Conservation (phyloP, 2,888 invertebrate species). For the Aplocera efformata region DNA sequence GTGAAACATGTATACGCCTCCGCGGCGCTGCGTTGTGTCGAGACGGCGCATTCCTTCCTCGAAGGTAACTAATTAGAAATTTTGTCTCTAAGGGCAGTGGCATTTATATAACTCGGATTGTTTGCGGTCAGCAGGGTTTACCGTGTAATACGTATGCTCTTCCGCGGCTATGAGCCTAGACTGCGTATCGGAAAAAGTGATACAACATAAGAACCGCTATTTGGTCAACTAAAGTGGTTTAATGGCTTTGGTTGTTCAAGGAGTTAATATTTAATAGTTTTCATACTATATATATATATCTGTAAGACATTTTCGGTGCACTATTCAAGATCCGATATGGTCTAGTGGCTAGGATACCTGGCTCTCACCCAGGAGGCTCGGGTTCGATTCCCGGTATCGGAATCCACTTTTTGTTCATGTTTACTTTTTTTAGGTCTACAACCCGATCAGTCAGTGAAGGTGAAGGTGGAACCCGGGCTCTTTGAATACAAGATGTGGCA, state of each 20-base stretch:
- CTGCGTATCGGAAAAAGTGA: no score
- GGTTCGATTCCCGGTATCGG: slow-evolving; percentile 75
- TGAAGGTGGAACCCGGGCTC: slow-evolving; percentile 92
- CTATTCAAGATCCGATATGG: slow-evolving; percentile 60
- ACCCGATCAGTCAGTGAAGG: slow-evolving; percentile 79
- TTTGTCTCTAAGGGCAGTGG: no score
- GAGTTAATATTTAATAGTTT: no score
- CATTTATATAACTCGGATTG: no score
- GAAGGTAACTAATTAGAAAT: no score
- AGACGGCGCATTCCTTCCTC: slow-evolving; percentile 87
- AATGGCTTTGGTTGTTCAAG: no score
- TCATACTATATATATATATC: no score
- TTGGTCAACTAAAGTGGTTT: no score
- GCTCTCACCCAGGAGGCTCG: slow-evolving; percentile 85
- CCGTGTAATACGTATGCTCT: no score
- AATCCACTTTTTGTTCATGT: slow-evolving; percentile 5
- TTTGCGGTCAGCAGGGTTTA: no score
- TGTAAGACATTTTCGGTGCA: not conserved
- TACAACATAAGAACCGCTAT: no score
- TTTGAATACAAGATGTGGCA: slow-evolving; percentile 98
- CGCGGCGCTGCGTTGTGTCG: slow-evolving; percentile 93
- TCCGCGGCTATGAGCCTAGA: no score
- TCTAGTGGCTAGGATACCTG: slow-evolving; percentile 87
- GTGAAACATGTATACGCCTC: slow-evolving; percentile 92
- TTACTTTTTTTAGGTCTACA: slow-evolving; percentile 71